Evolutionary conservation across 2,113 vertebrate genomes (phyloP), one percentile per base, ranked within the genome.

Genomic region (Centropristis striata): DNA sequence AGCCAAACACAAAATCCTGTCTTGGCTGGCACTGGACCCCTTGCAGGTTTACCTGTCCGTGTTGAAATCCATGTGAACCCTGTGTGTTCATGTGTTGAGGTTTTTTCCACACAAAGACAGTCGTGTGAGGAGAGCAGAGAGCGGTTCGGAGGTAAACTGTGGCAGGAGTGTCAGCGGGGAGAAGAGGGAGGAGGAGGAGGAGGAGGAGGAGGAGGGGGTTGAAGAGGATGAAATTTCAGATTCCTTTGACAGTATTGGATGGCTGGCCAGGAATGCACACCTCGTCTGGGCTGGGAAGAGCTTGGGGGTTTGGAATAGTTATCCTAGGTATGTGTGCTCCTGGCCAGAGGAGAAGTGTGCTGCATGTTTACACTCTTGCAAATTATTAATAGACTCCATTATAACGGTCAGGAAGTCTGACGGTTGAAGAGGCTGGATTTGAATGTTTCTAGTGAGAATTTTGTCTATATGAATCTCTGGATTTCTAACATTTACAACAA

Each of bases 161-260:
- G 42, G 68, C 69, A 74, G 60, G 32, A 21, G 53, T 14, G 66
- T 10, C n/a, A 15, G 25, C 1, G 21, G 32, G 58, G 71, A 25
- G 46, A 16, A 1, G 57, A 51, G 53, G 47, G 69, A 63, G 20
- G 80, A 68, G 23, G 60, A 32, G 28, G 57, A 66, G n/a, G 44
- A 15, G 1, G 57, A 51, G 53, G 39, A 11, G 11, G 39, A 42
- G 65, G 61, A n/a, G 80, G 71, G 23, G 60, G 66, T 32, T 39
- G 53, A 8, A 76, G 60, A 67, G 91, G 90, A 89, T 92, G 92
- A 92, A 86, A 92, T 94, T 93, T 92, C 90, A 94, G 89, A 92
- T 90, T 92, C 91, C 76, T 88, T 80, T 88, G 78, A 88, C 80
- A 21, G 90, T 76, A 60, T 85, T 91, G 81, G 88, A 78, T 88